Base-by-base conservation (phyloP, 2,113 vertebrate genomes). In the Camarhynchus parvulus region DNA sequence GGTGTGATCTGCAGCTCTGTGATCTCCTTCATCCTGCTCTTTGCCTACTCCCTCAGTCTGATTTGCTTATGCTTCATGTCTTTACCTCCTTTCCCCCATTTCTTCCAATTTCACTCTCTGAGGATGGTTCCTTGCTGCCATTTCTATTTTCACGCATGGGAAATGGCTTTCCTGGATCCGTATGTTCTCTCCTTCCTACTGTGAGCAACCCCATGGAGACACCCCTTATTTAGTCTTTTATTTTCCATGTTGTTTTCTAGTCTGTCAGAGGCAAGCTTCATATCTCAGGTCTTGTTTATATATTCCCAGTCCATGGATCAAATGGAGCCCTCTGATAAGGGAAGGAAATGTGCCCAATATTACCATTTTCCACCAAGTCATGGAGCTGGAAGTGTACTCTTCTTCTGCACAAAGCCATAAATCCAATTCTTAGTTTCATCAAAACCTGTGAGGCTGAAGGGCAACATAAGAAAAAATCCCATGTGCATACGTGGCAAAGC, bases 301-400 rank as follows among this genome's bases (percentile, higher is more conserved):
- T 14, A 0, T 62, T 87, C 24, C n/a, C 47, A 74, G 63, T 35
- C 42, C 23, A 28, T 9, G 35, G 23, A 80, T 33, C 14, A 83
- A 97, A 88, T 42, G 47, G 25, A 93, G 22, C 79, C 49, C 56
- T 83, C 73, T 82, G 31, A 35, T 79, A 93, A 55, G 67, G 86
- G 94, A 94, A 96, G 86, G 64, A 97, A 79, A 87, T 61, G 35
- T 89, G 13, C 41, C 91, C 77, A n/a, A n/a, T 87, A 67, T 91
- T 95, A 90, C 66, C 74, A 74, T 92, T 97, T 96, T 61, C 68
- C 66, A 87, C 52, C 47, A 87, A 78, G 74, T 62, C 44, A 17
- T 12, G n/a, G 68, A 87, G 53, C 93, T 89, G 68, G 55, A 86
- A 86, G 28, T 7, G 61, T n/a, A 74, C 58, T 49, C n/a, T 81